Conservation (phyloP, 2,113 vertebrate genomes). For the Vidua chalybeata region DNA sequence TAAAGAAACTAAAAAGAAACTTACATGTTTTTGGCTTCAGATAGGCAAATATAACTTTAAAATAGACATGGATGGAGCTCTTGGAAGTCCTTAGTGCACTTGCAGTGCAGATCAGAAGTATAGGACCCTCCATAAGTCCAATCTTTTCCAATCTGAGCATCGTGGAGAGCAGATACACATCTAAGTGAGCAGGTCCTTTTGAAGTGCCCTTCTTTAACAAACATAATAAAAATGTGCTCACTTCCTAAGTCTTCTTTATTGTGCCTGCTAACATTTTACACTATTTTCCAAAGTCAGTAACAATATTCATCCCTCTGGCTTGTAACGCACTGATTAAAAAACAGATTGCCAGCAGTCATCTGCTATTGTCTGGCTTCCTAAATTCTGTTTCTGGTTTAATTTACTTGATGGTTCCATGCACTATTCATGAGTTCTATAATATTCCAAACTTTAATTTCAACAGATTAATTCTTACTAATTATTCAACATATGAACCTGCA, state of each 20-base stretch:
- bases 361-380: slow-evolving; percentile 69
- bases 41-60: slow-evolving; percentile 46
- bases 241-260: slow-evolving; percentile 44
- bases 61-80: background rate
- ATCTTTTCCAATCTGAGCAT: background rate
- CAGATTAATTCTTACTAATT: slow-evolving; percentile 85
- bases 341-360: slow-evolving; percentile 76
- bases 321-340: slow-evolving; percentile 76
- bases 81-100: background rate
- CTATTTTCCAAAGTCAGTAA: slow-evolving; percentile 54
- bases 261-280: slow-evolving; percentile 60
- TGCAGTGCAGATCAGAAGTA: background rate
- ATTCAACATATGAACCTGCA: slow-evolving; percentile 82
- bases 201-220: background rate
- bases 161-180: background rate
- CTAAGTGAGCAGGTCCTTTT: background rate
- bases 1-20: slow-evolving; percentile 57
- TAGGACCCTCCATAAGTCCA: background rate
- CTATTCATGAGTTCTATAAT: slow-evolving; percentile 87
- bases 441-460: slow-evolving; percentile 84
- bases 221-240: slow-evolving; percentile 38
- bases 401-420: slow-evolving; percentile 77
- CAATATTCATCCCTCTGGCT: slow-evolving; percentile 73
- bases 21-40: slow-evolving; percentile 51
- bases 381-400: slow-evolving; percentile 73